A percentile compares a stretch with the other conserved stretches of the same genome.
phyloP scores from a whole-genome alignment of 2,797 vertebrate genomes.

The Acanthurus lineatus region DNA sequence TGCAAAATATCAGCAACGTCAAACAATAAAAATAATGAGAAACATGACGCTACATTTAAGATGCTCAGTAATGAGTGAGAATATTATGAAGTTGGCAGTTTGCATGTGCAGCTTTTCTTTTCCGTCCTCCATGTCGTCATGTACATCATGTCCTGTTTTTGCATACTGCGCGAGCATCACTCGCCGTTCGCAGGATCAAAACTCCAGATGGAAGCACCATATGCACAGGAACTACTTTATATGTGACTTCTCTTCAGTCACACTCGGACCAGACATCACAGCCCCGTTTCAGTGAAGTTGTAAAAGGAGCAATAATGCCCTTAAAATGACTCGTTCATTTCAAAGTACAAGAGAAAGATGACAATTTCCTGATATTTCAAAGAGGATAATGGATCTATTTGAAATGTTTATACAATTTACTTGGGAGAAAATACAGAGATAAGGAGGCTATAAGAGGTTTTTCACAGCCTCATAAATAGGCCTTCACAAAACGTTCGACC shows the following conservation, averaged over 20 bases:
- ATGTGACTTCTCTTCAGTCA: background rate
- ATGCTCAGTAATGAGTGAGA: background rate
- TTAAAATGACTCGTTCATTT: background rate
- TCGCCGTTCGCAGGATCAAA: conserved; percentile 5
- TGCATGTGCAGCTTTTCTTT: background rate
- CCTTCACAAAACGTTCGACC: conserved; percentile 12
- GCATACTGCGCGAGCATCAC: conserved; percentile 9
- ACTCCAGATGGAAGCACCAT: conserved; percentile 33
- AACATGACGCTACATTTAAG: background rate
- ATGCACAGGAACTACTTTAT: conserved; percentile 10
- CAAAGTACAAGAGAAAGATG: conserved; percentile 22
- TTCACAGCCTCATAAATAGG: conserved; percentile 19
- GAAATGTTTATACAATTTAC: conserved; percentile 27
- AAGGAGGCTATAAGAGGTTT: background rate
- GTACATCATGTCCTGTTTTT: conserved; percentile 3
- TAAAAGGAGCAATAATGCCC: background rate
- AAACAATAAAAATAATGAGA: background rate
- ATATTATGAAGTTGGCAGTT: background rate
- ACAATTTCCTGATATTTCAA: conserved; percentile 35
- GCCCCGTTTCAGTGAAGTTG: background rate
- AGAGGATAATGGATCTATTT: conserved; percentile 24
- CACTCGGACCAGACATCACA: background rate
- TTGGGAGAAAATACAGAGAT: background rate
- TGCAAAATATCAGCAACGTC: background rate
- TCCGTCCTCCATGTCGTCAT: background rate